Evolutionary conservation across 2,113 vertebrate genomes (phyloP).

Genomic region (Apteryx owenii): DNA sequence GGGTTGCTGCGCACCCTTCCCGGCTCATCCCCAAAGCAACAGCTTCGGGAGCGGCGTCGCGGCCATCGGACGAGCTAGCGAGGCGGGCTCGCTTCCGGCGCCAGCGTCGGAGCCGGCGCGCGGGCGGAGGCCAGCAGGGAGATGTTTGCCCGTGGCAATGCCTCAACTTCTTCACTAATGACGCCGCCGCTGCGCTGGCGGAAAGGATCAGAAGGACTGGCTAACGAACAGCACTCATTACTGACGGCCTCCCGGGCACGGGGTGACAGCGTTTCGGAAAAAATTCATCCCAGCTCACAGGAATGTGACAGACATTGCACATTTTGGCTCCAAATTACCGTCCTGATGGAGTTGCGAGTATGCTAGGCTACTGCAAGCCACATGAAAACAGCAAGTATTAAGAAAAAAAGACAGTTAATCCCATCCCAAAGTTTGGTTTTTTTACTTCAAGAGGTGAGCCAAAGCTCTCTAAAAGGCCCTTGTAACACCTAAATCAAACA

Average conservation of each 20-base stretch:
- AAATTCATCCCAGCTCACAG: conserved; percentile 45
- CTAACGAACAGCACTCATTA: conserved; percentile 71
- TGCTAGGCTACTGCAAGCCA: not conserved
- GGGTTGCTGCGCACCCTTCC: not conserved
- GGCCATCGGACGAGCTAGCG: not conserved
- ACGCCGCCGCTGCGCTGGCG: not conserved
- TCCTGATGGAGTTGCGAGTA: not conserved
- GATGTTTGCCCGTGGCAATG: conserved; percentile 12
- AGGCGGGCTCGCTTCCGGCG: not conserved
- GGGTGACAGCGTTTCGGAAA: conserved; percentile 42
- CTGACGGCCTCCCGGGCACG: conserved; percentile 26
- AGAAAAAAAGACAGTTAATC: conserved; percentile 44
- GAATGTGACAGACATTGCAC: conserved; percentile 18
- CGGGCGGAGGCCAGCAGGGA: conserved; percentile 25
- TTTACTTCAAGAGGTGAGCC: not conserved
- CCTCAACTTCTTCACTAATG: conserved; percentile 43
- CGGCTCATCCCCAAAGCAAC: not conserved
- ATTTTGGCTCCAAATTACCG: conserved; percentile 13
- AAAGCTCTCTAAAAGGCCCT: not conserved
- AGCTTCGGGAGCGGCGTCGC: not conserved
- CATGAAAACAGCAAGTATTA: not conserved
- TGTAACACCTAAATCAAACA: conserved; percentile 10
- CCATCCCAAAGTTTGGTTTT: conserved; percentile 59
- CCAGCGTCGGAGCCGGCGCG: not conserved
- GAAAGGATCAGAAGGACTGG: conserved; percentile 68